Evolutionary conservation across 2,113 vertebrate genomes (phyloP).

Genomic region (Boleophthalmus pectinirostris): DNA sequence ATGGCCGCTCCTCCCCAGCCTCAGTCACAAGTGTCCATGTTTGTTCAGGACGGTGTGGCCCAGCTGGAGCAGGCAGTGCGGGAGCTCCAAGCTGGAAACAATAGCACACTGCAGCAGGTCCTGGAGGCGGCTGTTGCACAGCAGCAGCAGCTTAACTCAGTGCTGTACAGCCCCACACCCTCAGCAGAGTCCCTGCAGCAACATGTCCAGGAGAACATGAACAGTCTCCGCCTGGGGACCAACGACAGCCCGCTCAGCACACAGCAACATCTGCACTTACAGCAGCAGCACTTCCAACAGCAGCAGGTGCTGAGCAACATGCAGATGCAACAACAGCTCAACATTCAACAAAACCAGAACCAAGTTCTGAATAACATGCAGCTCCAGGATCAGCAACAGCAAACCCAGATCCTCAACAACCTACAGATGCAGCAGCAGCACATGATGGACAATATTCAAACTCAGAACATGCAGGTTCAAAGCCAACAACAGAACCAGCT

Average conservation of each 20-base stretch:
- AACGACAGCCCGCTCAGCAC: constrained; percentile 80
- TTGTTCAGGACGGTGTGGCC: constrained; percentile 86
- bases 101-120: constrained; percentile 71
- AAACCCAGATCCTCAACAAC: constrained; percentile 4
- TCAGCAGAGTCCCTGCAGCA: constrained; percentile 77
- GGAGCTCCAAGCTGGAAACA: constrained; percentile 83
- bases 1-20: constrained; percentile 80
- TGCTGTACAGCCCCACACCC: constrained; percentile 74
- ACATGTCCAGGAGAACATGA: constrained; percentile 83
- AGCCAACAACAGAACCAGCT: constrained; percentile 1
- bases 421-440: constrained; percentile 67
- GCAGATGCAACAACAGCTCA: constrained; percentile 70
- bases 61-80: constrained; percentile 93
- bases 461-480: constrained; percentile 29
- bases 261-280: constrained; percentile 82
- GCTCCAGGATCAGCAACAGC: constrained; percentile 11
- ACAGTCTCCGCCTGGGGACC: constrained; percentile 84
- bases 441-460: constrained; percentile 73
- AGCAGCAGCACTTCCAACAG: constrained; percentile 64
- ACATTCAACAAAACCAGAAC: constrained; percentile 64
- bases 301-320: constrained; percentile 70
- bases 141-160: constrained; percentile 76
- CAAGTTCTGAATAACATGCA: constrained; percentile 8
- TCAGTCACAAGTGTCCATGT: constrained; percentile 81
- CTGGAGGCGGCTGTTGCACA: constrained; percentile 75